Evolutionary conservation across 2,888 invertebrate genomes (phyloP), one percentile per base, ranked within the genome.

Genomic region (Drosophila conformis): DNA sequence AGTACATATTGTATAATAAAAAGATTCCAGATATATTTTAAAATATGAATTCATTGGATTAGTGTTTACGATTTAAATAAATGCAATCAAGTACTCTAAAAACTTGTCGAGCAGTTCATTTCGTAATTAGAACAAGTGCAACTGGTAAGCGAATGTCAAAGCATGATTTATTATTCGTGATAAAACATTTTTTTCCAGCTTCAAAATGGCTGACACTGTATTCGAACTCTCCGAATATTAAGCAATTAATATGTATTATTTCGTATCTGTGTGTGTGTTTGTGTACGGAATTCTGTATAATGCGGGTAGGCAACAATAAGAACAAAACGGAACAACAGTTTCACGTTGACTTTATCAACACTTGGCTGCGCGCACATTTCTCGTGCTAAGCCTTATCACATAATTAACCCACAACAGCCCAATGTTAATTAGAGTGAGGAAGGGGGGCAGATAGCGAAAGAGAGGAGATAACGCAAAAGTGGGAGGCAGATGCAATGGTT

Each of bases 341-440:
- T 38, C 40, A 38, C 56, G 25, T 52, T 57, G 66, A 46, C 69
- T 64, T 78, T 78, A 78, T 78, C 78, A 73, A 46, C 67, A 52
- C 35, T 63, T 56, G 52, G 46, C 36, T 58, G 58, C 42, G 64
- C 57, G 58, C 54, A 21, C 78, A 64, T 73, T 77, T 52, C 52
- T 67, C 51, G 48, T 42, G 36, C 56, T 52, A 53, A 67, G 67
- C 58, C 72, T 78, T 78, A 78, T 79, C 79, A 78, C 59, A 42
- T 54, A 69, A 72, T 67, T 79, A 76, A 72, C 76, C 69, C 69
- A 78, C 36, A 51, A 40, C 69, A 69, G 48, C 49, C 52, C 33
- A 54, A 29, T 71, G 61, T 56, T 57, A 68, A 68, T 75, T 65
- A n/a, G 57, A 63, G 13, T 27, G 53, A 35, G 31, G 52, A 8